Conservation (phyloP, 2,797 vertebrate genomes). For the Myotis vivesi region DNA sequence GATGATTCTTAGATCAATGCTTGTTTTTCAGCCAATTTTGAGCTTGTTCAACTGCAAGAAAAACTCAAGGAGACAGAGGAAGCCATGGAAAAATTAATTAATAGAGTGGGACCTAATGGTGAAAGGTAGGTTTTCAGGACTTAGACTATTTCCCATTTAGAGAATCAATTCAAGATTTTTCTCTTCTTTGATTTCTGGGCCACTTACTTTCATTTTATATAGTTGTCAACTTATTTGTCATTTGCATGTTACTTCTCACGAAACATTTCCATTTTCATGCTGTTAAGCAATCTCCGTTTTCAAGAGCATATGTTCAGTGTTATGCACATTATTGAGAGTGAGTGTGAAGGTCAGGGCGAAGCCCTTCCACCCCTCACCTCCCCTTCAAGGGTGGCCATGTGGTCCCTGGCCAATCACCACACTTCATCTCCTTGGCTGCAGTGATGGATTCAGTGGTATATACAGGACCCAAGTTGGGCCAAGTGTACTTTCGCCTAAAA, state of each 20-base stretch:
- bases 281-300: constrained; percentile 25
- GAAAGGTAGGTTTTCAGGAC: constrained; percentile 86
- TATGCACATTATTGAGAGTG: neutral
- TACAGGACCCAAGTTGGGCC: neutral
- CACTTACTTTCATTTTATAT: constrained; percentile 36
- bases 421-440: neutral
- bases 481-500: neutral
- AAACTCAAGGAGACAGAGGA: constrained; percentile 94
- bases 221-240: constrained; percentile 29
- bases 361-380: neutral
- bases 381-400: neutral
- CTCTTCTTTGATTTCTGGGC: constrained; percentile 31
- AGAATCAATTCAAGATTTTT: constrained; percentile 25
- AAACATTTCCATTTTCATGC: constrained; percentile 23
- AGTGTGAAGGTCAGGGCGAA: neutral
- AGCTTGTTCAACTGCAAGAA: constrained; percentile 95
- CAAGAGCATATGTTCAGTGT: neutral
- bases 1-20: constrained; percentile 48
- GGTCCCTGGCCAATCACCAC: neutral
- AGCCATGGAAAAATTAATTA: constrained; percentile 96
- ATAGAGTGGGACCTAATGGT: constrained; percentile 87
- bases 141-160: constrained; percentile 39
- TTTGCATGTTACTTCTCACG: constrained; percentile 9
- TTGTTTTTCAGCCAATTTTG: constrained; percentile 91
- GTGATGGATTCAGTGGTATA: neutral